Percentiles rank a stretch among this genome's conserved stretches.
phyloP scores from a whole-genome alignment of 1,140 invertebrate species.

The Danaus plexippus region DNA sequence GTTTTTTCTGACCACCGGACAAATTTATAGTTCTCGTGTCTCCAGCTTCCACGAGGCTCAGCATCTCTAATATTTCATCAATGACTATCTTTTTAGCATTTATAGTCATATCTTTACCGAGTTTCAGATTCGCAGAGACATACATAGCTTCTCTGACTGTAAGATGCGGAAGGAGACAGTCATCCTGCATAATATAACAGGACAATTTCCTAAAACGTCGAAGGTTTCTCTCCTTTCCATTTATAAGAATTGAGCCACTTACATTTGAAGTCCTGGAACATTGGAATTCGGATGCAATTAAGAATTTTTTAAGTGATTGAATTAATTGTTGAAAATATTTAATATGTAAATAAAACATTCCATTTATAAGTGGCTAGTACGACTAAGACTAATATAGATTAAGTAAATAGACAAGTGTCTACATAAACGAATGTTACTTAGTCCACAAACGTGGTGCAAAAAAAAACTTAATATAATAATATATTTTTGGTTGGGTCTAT shows the following conservation, averaged over 20 bases:
- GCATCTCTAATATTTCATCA: conserved; percentile 87
- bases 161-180: conserved; percentile 89
- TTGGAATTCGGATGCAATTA: too few species aligned
- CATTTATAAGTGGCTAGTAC: too few species aligned
- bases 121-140: conserved; percentile 92
- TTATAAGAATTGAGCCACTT: conserved; percentile 84
- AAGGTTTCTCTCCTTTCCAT: conserved; percentile 88
- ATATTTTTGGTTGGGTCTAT: too few species aligned
- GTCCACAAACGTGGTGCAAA: too few species aligned
- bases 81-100: conserved; percentile 85
- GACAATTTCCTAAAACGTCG: conserved; percentile 91
- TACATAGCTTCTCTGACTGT: conserved; percentile 92
- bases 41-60: conserved; percentile 80
- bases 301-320: too few species aligned
- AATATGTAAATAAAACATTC: too few species aligned
- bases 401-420: too few species aligned
- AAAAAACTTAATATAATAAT: too few species aligned
- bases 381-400: too few species aligned
- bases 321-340: too few species aligned
- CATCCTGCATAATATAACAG: conserved; percentile 97
- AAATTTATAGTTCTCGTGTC: conserved; percentile 85
- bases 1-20: conserved; percentile 94
- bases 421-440: too few species aligned
- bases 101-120: conserved; percentile 84
- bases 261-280: conserved; percentile 79